Evolutionary conservation across 2,113 vertebrate genomes (phyloP).

Genomic region (Rhinoptilus africanus): DNA sequence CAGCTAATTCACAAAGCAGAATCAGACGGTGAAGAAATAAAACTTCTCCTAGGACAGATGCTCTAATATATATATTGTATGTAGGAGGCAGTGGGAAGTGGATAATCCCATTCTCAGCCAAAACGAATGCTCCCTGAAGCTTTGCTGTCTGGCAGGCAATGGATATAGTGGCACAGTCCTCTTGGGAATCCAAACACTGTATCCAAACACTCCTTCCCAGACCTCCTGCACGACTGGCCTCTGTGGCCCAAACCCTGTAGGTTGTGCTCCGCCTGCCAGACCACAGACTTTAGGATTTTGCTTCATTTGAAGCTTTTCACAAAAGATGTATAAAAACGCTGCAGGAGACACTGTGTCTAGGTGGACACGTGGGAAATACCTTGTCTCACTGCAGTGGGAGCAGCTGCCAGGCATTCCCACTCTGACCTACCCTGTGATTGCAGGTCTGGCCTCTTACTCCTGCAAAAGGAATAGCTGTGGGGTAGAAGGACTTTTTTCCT

Average conservation of each 20-base stretch:
- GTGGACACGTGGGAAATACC: accelerated
- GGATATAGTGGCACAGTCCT: not conserved
- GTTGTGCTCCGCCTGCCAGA: not conserved
- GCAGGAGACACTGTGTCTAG: not conserved
- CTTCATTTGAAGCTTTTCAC: not conserved
- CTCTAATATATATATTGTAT: not conserved
- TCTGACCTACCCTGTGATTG: not conserved
- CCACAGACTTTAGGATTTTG: not conserved
- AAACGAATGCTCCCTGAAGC: not conserved
- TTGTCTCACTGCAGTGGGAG: not conserved
- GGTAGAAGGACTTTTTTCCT: not conserved
- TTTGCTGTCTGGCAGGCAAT: not conserved
- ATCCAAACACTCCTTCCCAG: not conserved
- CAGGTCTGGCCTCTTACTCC: not conserved
- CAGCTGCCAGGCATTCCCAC: not conserved
- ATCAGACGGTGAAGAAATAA: not conserved
- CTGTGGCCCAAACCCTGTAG: not conserved
- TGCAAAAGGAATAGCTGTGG: not conserved
- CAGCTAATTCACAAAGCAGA: not conserved
- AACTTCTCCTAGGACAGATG: not conserved
- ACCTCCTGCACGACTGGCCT: not conserved
- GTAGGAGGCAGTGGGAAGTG: not conserved
- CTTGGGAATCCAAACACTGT: not conserved
- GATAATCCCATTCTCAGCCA: not conserved
- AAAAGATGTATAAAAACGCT: not conserved